Percentiles rank a stretch among this genome's conserved stretches.
Evolutionary conservation across 2,888 invertebrate species (phyloP).

Genomic region (Orthosia gothica): DNA sequence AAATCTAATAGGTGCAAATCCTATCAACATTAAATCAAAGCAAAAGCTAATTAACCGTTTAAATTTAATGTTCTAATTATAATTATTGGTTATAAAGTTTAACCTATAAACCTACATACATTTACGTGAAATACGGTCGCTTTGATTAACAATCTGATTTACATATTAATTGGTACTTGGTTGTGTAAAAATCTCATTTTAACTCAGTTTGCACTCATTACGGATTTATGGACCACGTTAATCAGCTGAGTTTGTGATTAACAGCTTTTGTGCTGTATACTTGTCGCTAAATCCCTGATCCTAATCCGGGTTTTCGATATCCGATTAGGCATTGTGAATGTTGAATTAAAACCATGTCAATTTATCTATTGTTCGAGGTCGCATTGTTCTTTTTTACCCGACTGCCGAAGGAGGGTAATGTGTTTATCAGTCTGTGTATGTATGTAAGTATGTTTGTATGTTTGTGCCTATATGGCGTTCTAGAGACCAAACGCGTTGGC

Average conservation of each 20-base stretch:
- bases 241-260: constrained; percentile 24
- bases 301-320: background rate
- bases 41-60: constrained; percentile 29
- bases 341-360: background rate
- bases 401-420: no score
- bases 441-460: no score
- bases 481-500: no score
- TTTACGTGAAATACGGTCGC: constrained; percentile 39
- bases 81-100: constrained; percentile 44
- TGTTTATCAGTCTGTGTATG: no score
- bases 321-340: background rate
- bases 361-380: no score
- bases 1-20: constrained; percentile 21
- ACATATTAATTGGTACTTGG: constrained; percentile 39
- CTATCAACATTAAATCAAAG: constrained; percentile 25
- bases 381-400: no score
- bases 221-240: constrained; percentile 15
- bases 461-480: no score
- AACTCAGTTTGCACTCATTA: constrained; percentile 12
- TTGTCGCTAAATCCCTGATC: constrained; percentile 1
- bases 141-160: constrained; percentile 47
- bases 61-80: constrained; percentile 32
- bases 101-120: constrained; percentile 57
- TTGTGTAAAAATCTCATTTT: constrained; percentile 25
- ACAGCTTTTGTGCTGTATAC: constrained; percentile 8